These are phyloP conservation scores for Copidosoma aretas DNA, from an alignment of 2,888 invertebrate genomes.

Conservation along the genomic window DNA sequence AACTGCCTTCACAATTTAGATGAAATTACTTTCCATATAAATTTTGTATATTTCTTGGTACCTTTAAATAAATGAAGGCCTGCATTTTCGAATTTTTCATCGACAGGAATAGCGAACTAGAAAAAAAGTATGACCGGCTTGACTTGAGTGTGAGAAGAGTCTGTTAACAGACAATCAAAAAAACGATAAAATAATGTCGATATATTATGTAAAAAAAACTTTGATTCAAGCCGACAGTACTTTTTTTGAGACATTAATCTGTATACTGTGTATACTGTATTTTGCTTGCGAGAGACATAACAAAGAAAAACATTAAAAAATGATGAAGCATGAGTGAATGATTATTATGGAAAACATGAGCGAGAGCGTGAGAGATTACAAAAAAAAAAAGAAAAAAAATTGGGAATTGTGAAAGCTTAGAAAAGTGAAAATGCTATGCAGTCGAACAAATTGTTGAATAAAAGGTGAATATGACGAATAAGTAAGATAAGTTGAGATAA, in stretches of 20 bases:
- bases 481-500: no score
- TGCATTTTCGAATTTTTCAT: constrained; percentile 38
- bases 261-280: constrained; percentile 61
- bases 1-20: not conserved
- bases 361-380: constrained; percentile 45
- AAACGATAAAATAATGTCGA: not conserved
- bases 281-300: constrained; percentile 51
- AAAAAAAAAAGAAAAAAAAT: constrained; percentile 50
- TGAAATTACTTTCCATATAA: not conserved
- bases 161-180: constrained; percentile 14
- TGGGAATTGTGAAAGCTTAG: constrained; percentile 32
- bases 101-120: constrained; percentile 17
- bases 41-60: not conserved
- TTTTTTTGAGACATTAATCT: constrained; percentile 59
- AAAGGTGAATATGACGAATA: no score
- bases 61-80: constrained; percentile 6
- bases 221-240: constrained; percentile 51
- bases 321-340: constrained; percentile 42
- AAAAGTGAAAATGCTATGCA: no score
- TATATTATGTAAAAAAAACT: constrained; percentile 46
- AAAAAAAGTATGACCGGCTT: constrained; percentile 53
- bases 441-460: constrained; percentile 40
- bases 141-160: no score
- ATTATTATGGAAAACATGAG: constrained; percentile 29
- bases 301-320: constrained; percentile 49